phyloP scores from a whole-genome alignment of 1,140 invertebrate species.

The Diabrotica undecimpunctata region DNA sequence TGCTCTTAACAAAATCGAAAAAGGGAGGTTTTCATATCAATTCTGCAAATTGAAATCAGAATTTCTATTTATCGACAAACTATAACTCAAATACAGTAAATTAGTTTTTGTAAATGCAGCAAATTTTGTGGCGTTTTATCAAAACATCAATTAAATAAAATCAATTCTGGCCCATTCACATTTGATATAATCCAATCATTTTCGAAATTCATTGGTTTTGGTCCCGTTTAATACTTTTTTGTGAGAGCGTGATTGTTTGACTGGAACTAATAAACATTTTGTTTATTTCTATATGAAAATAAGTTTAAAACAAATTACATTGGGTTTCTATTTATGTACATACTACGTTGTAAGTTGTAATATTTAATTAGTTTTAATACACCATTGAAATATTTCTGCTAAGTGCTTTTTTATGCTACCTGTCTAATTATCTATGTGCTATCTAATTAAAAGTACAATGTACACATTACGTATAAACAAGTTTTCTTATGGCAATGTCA shows the following conservation, averaged over 20 bases:
- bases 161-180: slow-evolving; percentile 9
- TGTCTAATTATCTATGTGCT: too few relatives aligned
- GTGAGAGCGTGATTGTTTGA: not conserved
- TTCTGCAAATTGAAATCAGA: too few relatives aligned
- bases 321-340: too few relatives aligned
- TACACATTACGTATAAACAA: too few relatives aligned
- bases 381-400: too few relatives aligned
- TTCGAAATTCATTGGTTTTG: slow-evolving; percentile 7
- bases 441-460: too few relatives aligned
- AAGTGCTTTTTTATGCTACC: too few relatives aligned
- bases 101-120: slow-evolving; percentile 11
- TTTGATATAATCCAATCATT: slow-evolving; percentile 14
- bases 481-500: too few relatives aligned
- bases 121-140: slow-evolving; percentile 16
- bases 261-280: slow-evolving; percentile 4
- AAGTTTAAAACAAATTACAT: not conserved
- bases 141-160: slow-evolving; percentile 16
- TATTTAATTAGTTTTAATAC: too few relatives aligned
- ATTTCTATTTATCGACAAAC: not conserved
- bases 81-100: slow-evolving; percentile 10
- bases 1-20: too few relatives aligned
- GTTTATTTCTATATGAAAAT: not conserved
- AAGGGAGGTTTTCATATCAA: too few relatives aligned
- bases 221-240: slow-evolving; percentile 2
- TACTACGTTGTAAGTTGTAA: too few relatives aligned